A percentile compares a stretch with the other conserved stretches of the same genome.
Evolutionary conservation across 53 echinoderm and acorn worm genomes (phyloP).

Genomic region (Henricia sp.): DNA sequence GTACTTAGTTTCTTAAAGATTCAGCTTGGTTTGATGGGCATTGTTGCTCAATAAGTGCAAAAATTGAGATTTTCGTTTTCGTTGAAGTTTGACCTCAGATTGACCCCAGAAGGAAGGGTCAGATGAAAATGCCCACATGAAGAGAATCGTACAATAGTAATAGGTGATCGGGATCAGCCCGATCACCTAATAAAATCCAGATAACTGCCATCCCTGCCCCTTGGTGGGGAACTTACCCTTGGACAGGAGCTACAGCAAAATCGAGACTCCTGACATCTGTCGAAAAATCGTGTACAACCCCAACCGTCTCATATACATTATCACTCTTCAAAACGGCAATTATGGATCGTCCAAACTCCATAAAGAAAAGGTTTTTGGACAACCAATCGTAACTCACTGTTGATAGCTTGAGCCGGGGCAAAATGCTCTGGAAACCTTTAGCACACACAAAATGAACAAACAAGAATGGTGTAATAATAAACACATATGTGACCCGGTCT

Average conservation of each 20-base stretch:
- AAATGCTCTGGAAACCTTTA: neutral
- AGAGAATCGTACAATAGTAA: too few relatives aligned
- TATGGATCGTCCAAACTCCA: neutral
- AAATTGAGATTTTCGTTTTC: too few relatives aligned
- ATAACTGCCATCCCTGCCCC: neutral
- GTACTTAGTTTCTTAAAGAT: too few relatives aligned
- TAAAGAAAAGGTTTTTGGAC: constrained; percentile 57
- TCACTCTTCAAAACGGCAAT: constrained; percentile 50
- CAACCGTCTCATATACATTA: constrained; percentile 2
- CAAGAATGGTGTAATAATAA: neutral
- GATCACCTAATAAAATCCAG: neutral
- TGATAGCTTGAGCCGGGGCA: too few relatives aligned
- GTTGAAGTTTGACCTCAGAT: too few relatives aligned
- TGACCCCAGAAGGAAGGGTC: too few relatives aligned
- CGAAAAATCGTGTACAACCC: neutral
- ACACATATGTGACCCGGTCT: too few relatives aligned
- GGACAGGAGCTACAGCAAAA: constrained; percentile 61
- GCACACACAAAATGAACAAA: neutral
- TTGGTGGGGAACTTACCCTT: constrained; percentile 69
- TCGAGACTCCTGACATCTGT: neutral
- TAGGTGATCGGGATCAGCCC: neutral
- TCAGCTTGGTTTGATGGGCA: too few relatives aligned
- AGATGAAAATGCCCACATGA: too few relatives aligned
- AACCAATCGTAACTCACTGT: constrained; percentile 72
- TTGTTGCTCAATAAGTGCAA: too few relatives aligned